Percentiles rank a stretch among this genome's conserved stretches.
These are phyloP conservation scores for Lates calcarifer DNA, from an alignment of 2,113 vertebrate genomes.

Conservation along the genomic window DNA sequence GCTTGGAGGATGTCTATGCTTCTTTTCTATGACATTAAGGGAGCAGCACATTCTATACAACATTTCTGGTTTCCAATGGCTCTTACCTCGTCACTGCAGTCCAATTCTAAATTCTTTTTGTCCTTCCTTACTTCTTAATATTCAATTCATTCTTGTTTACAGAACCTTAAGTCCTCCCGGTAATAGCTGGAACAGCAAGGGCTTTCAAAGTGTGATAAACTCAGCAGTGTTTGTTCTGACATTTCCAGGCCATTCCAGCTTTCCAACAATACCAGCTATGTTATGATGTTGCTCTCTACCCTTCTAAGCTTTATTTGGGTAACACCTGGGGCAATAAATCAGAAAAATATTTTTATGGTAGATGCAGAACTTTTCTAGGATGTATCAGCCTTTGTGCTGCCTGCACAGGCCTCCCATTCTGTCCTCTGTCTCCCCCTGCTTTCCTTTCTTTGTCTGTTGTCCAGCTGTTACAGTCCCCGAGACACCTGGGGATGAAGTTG, in stretches of 20 bases:
- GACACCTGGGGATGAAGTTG: conserved; percentile 62
- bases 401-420: neutral
- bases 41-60: neutral
- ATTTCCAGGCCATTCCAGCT: conserved; percentile 49
- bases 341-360: conserved; percentile 28
- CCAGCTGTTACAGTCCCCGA: conserved; percentile 15
- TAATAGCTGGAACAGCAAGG: conserved; percentile 6
- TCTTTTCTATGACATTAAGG: conserved; percentile 29
- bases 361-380: neutral
- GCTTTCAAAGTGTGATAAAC: conserved; percentile 50
- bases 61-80: neutral
- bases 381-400: conserved; percentile 1
- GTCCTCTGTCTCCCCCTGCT: neutral
- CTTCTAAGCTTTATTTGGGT: conserved; percentile 44
- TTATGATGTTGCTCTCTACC: conserved; percentile 16
- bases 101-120: neutral
- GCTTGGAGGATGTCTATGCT: conserved; percentile 13
- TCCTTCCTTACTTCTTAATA: neutral
- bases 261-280: conserved; percentile 8
- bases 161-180: conserved; percentile 12
- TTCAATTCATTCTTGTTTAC: conserved; percentile 27
- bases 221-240: conserved; percentile 46
- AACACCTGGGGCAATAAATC: conserved; percentile 59
- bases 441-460: conserved; percentile 10
- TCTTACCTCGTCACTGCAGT: neutral